Base-by-base conservation (phyloP, 2,113 vertebrate species). In the Melospiza melodia region DNA sequence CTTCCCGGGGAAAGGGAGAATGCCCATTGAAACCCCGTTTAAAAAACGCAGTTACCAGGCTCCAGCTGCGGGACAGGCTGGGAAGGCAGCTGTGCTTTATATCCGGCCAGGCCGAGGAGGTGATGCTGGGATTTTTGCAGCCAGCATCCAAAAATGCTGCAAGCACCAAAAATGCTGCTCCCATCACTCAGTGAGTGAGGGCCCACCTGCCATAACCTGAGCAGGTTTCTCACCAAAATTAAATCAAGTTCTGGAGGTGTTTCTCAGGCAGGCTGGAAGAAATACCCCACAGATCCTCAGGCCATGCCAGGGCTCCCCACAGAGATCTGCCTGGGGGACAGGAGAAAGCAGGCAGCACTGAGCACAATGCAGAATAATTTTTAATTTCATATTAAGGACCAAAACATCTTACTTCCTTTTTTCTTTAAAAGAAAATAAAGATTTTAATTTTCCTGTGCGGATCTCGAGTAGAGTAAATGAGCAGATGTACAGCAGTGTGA, bases 401-500 rank as follows among this genome's bases (percentile, higher is more conserved):
- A 66, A 92, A 92, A 14, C 19, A 74, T 20, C 15, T 61, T 51
- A 18, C 61, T 90, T 57, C 35, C 23, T 67, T 68, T 67, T 81
- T 74, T 31, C 4, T 11, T 37, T 39, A 25, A 44, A 80, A 72
- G 75, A 46, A 17, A 20, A 37, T 19, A 30, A 12, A 6, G 18
- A 19, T 5, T 85, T 91, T 72, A 15, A 49, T 92, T 90, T 73
- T 57, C 18, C 12, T 10, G 10, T 9, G 7, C 48, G 25, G 30
- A n/a, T 44, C 37, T 66, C 1, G 0, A 65, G 46, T 14, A 71
- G 18, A 28, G 5, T n/a, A 57, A 78, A n/a, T 17, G 17, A 49
- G 17, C 23, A 37, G 31, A 27, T 0, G 0, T 14, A 68, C 14
- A 46, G 35, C 0, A 0, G 18, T 1, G 1, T 17, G 8, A 15